phyloP scores from a whole-genome alignment of 2,888 invertebrate species.

The Phlogophora meticulosa region DNA sequence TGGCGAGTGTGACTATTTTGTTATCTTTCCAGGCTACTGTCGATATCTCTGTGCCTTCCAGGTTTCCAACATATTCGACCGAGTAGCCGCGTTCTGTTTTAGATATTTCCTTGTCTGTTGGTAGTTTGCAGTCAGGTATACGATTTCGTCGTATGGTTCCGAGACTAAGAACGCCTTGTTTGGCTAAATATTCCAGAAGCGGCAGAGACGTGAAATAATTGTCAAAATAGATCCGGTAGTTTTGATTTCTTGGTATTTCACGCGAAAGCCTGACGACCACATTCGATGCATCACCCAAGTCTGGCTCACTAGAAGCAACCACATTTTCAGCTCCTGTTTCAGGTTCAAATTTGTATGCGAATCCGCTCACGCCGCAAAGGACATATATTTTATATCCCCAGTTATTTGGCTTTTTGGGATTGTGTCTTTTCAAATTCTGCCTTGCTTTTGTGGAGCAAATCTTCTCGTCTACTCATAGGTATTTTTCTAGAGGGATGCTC shows the following conservation, averaged over 20 bases:
- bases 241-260: constrained; percentile 10
- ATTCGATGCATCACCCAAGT: constrained; percentile 6
- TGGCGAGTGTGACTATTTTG: constrained; percentile 3
- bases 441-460: constrained; percentile 6
- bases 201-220: constrained; percentile 4
- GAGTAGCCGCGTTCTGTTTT: constrained; percentile 7
- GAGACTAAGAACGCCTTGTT: constrained; percentile 7
- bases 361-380: not conserved
- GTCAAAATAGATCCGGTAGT: constrained; percentile 15
- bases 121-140: constrained; percentile 4
- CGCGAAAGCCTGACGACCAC: constrained; percentile 11
- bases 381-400: constrained; percentile 10
- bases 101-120: constrained; percentile 1
- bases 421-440: constrained; percentile 1
- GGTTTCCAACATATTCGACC: not conserved
- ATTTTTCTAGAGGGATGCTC: not conserved
- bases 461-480: constrained; percentile 2
- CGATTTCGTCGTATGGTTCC: constrained; percentile 1
- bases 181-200: constrained; percentile 7
- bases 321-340: not conserved
- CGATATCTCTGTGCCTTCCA: not conserved
- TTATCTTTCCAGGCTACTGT: constrained; percentile 13
- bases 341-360: not conserved
- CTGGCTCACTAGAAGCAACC: not conserved
- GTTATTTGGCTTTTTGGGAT: constrained; percentile 3